Conservation (phyloP, 2,113 vertebrate species). For the Crotalus tigris region DNA sequence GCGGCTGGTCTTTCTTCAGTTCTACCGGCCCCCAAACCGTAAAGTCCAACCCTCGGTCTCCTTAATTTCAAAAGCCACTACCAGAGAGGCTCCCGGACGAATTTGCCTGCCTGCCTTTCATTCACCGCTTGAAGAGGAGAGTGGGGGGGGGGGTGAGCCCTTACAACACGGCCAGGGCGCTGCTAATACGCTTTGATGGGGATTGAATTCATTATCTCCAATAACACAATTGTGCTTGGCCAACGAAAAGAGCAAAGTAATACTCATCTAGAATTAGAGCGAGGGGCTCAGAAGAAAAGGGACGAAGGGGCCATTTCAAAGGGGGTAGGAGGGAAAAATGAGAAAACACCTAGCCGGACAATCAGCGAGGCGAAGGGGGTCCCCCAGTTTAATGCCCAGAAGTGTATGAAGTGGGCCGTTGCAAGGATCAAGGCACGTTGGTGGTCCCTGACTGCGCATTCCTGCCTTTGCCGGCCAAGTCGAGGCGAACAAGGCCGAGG, state of each 20-base stretch:
- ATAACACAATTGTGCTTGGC: slow-evolving; percentile 95
- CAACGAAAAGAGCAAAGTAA: slow-evolving; percentile 98
- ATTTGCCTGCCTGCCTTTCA: slow-evolving; percentile 83
- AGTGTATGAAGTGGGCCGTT: slow-evolving; percentile 64
- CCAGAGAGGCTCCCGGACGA: slow-evolving; percentile 79
- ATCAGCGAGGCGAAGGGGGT: slow-evolving; percentile 57
- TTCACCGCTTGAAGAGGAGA: slow-evolving; percentile 71
- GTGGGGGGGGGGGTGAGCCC: slow-evolving; percentile 57
- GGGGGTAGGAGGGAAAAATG: slow-evolving; percentile 29
- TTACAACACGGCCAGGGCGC: slow-evolving; percentile 81
- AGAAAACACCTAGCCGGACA: slow-evolving; percentile 67
- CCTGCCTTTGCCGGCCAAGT: slow-evolving; percentile 4
- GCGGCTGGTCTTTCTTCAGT: slow-evolving; percentile 78
- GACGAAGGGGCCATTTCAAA: slow-evolving; percentile 60
- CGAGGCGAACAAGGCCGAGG: neutral
- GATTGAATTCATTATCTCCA: slow-evolving; percentile 99
- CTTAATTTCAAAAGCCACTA: slow-evolving; percentile 88
- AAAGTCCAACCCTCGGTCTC: slow-evolving; percentile 77
- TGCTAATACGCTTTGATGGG: slow-evolving; percentile 97
- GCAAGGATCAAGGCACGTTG: slow-evolving; percentile 49
- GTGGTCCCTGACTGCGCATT: slow-evolving; percentile 58
- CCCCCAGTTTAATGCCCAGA: slow-evolving; percentile 53
- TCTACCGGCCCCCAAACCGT: slow-evolving; percentile 69
- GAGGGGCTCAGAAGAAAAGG: slow-evolving; percentile 70
- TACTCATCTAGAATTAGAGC: slow-evolving; percentile 79